Evolutionary conservation across 2,888 invertebrate genomes (phyloP), one percentile per base, ranked within the genome.

Genomic region (Mylabris sibirica): DNA sequence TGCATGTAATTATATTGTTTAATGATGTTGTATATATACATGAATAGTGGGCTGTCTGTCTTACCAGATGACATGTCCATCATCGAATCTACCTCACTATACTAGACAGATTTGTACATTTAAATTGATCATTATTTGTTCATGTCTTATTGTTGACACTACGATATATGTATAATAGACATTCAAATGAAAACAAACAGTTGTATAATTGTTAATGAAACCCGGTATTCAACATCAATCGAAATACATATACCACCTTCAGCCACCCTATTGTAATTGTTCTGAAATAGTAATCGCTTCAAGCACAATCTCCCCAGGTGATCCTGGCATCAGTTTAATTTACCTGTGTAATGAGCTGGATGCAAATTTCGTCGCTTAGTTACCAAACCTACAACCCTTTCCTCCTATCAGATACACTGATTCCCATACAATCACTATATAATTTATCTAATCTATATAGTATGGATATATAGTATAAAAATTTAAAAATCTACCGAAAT

Each of bases 311-410:
- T 80, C 83, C 84, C 82, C 82, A 83, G 84, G 83, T 83, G 82
- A 81, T 80, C 74, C 73, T 73, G 72, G 70, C 72, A 73, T 75
- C 76, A 73, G 80, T 82, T 83, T 83, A 83, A 84, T 84, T 83
- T 83, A 83, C 83, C 83, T 83, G 82, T 76, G 79, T 83, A 84
- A 84, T 84, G 84, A 83, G 80, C 78, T 82, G 82, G 80, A 83
- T 80, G 80, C 79, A 73, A 76, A 78, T 78, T 73, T 73, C 70
- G 65, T 68, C 71, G 73, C 76, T 70, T 73, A 67, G 71, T 67
- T 69, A 44, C 68, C 66, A 44, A n/a, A 49, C 59, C 60, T 60
- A 57, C 69, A 68, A 68, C 69, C 66, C 67, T 61, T 65, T 44
- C 61, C 67, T 17, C 22, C 2, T 60, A 24, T 20, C 49, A 22